Percentiles rank a stretch among this genome's conserved stretches.
Conservation (phyloP, 2,797 vertebrate species). For the Neomorphus geoffroyi region DNA sequence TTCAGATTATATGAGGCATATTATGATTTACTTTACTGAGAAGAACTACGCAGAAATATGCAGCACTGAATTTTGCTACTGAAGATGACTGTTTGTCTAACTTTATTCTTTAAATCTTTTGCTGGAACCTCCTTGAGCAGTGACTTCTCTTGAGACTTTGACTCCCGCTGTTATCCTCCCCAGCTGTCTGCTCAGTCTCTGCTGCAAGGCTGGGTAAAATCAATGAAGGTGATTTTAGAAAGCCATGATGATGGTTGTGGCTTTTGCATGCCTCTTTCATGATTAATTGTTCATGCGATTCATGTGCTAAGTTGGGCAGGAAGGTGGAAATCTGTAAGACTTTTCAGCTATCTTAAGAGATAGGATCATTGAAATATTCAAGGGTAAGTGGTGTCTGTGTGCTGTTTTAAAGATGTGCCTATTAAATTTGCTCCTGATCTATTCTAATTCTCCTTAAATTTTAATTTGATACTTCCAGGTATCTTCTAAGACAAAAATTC, state of each 20-base stretch:
- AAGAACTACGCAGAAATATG: neutral
- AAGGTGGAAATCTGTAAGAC: neutral
- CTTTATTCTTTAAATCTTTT: neutral
- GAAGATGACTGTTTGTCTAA: neutral
- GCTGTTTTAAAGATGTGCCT: neutral
- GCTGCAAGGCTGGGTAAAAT: neutral
- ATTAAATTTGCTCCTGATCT: neutral
- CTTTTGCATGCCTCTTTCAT: neutral
- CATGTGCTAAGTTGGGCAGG: neutral
- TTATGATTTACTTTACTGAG: neutral
- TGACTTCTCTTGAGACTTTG: neutral
- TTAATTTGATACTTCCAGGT: neutral
- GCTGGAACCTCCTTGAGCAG: neutral
- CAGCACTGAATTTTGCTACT: neutral
- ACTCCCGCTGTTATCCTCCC: neutral
- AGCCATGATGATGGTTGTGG: neutral
- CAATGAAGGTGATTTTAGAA: neutral
- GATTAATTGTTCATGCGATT: neutral
- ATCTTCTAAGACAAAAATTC: neutral
- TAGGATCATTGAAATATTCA: neutral
- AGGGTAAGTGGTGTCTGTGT: neutral
- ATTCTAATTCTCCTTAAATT: neutral
- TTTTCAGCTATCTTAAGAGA: neutral
- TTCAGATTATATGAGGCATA: neutral
- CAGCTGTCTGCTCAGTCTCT: neutral